Evolutionary conservation across 2,888 invertebrate species (phyloP).

Genomic region (Trisateles emortualis): DNA sequence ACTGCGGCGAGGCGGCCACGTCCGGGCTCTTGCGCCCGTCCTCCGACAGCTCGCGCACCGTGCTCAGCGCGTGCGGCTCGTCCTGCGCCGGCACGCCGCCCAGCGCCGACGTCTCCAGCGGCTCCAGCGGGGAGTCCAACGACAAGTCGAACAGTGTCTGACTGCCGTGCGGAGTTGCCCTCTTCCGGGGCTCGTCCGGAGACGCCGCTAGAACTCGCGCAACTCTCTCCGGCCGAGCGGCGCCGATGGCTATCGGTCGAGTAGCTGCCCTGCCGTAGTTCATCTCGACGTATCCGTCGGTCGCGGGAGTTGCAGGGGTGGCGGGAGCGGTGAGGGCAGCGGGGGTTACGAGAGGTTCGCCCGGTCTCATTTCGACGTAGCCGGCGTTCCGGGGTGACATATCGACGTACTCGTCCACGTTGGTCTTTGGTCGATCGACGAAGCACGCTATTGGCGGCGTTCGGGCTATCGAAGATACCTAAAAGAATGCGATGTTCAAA

Average conservation of each 20-base stretch:
- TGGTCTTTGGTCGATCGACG: conserved; percentile 52
- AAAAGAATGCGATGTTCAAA: not conserved
- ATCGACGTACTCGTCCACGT: conserved; percentile 81
- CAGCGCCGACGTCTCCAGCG: conserved; percentile 77
- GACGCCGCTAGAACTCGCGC: conserved; percentile 42
- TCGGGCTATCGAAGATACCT: conserved; percentile 41
- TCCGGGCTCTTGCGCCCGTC: conserved; percentile 56
- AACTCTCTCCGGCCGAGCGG: conserved; percentile 40
- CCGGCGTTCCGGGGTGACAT: conserved; percentile 82
- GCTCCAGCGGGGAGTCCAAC: conserved; percentile 89
- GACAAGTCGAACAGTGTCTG: conserved; percentile 90
- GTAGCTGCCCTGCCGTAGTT: conserved; percentile 81
- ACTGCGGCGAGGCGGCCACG: conserved; percentile 74
- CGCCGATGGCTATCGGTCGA: conserved; percentile 89
- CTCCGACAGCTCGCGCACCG: conserved; percentile 75
- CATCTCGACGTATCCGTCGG: conserved; percentile 85
- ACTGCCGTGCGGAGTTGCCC: conserved; percentile 86
- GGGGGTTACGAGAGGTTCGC: conserved; percentile 43
- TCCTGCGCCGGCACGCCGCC: conserved; percentile 42
- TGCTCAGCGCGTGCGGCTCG: conserved; percentile 58
- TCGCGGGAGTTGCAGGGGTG: conserved; percentile 21
- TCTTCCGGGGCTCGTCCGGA: conserved; percentile 58
- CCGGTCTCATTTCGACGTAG: conserved; percentile 88
- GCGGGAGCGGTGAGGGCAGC: conserved; percentile 21
- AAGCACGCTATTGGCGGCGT: conserved; percentile 66